A percentile compares a stretch with the other conserved stretches of the same genome.
Evolutionary conservation across 2,888 invertebrate genomes (phyloP).

Genomic region (Digitonthophagus gazella): DNA sequence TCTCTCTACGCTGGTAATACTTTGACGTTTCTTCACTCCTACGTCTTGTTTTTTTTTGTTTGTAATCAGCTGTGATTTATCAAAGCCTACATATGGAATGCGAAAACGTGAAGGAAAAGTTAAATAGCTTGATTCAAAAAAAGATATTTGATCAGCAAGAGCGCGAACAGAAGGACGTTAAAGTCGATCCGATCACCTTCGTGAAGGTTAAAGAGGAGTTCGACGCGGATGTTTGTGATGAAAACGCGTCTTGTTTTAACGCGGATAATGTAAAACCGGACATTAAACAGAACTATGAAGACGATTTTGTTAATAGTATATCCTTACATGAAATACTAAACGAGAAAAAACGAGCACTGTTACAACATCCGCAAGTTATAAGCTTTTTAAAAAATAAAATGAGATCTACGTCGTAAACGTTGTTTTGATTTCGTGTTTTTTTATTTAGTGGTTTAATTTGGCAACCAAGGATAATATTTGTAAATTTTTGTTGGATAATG

Average conservation of each 20-base stretch:
- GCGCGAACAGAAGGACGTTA: slow-evolving; percentile 31
- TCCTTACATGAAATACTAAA: slow-evolving; percentile 38
- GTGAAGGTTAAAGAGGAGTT: slow-evolving; percentile 22
- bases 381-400: slow-evolving; percentile 36
- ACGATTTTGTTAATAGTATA: slow-evolving; percentile 33
- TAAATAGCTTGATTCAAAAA: slow-evolving; percentile 36
- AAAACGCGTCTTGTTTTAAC: slow-evolving; percentile 8
- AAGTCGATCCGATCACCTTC: slow-evolving; percentile 7
- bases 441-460: no score
- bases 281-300: slow-evolving; percentile 18
- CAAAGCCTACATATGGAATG: slow-evolving; percentile 36
- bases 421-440: slow-evolving; percentile 22
- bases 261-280: slow-evolving; percentile 2
- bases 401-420: slow-evolving; percentile 24
- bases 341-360: slow-evolving; percentile 38
- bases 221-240: slow-evolving; percentile 16
- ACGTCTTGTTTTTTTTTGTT: neutral
- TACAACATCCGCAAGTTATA: slow-evolving; percentile 37
- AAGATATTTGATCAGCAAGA: slow-evolving; percentile 36
- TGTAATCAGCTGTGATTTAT: slow-evolving; percentile 23
- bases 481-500: no score
- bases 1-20: neutral
- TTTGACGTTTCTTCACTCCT: neutral
- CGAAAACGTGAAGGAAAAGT: slow-evolving; percentile 37
- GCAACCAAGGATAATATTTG: no score